Evolutionary conservation across 2,888 invertebrate genomes (phyloP), one percentile per base, ranked within the genome.

Genomic region (Torymus texanus): DNA sequence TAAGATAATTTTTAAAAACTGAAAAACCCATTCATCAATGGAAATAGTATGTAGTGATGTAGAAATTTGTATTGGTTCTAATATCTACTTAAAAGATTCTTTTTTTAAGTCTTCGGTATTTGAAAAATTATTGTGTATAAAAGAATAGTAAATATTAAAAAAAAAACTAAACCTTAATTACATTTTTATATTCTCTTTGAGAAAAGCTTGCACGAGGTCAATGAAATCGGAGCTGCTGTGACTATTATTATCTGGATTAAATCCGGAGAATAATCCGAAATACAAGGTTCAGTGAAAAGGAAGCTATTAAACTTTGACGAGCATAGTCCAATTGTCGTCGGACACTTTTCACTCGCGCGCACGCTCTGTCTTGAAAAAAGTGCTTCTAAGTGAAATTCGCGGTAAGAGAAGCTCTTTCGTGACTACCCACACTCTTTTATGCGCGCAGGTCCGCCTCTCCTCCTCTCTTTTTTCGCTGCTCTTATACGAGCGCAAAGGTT

Each of bases 271-370:
- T 61, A 76, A 62, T 78, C 14, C 51, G 21, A 59, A 73, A 78
- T 75, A 66, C 21, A 70, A 70, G 77, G 77, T 68, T 72, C n/a
- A 50, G 51, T n/a, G 65, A 56, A 59, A 73, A 74, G 61, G 63
- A 77, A 74, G 74, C 70, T 58, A 74, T 80, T 77, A 80, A 80
- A 80, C 70, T 80, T 80, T 80, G 73, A 76, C 80, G 65, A 77
- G 74, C 73, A 65, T 58, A 65, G 74, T 65, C 63, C 67, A 70
- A 80, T 77, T 80, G 77, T 80, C 77, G 76, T 68, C 61, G 68
- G 73, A 59, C 59, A 76, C 76, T 80, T 80, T 80, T 73, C 63
- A 51, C 67, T 72, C 68, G 29, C 13, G 14, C 50, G 14, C 53
- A 55, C 56, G 18, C 8, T 18, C 13, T 62, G 59, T 53, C 75